Evolutionary conservation across 2,113 vertebrate genomes (phyloP).

Genomic region (Vireo altiloquus): DNA sequence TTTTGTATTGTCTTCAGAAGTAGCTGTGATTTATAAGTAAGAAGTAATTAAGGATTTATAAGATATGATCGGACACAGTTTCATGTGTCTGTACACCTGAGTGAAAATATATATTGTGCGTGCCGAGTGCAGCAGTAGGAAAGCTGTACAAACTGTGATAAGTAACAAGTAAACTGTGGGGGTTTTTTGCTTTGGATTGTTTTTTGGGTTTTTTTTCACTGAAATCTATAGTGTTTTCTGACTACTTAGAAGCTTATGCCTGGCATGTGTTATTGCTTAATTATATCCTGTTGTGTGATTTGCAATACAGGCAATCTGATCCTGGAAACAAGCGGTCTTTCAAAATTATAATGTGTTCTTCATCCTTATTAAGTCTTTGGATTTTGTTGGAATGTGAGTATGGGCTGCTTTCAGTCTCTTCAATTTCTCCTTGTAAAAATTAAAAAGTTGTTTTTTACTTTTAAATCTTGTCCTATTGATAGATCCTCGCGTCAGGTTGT

Average conservation of each 20-base stretch:
- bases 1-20: background rate
- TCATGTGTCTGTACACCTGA: background rate
- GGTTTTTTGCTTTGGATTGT: background rate
- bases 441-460: background rate
- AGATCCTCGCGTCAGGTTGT: background rate
- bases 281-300: conserved; percentile 36
- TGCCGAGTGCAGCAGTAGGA: background rate
- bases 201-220: background rate
- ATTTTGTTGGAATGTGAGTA: background rate
- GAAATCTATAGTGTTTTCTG: background rate
- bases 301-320: background rate
- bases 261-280: conserved; percentile 33
- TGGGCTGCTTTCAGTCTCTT: background rate
- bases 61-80: background rate
- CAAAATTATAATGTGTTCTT: conserved; percentile 8
- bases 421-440: background rate
- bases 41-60: conserved; percentile 6
- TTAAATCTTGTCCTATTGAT: background rate
- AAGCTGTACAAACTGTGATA: conserved; percentile 29
- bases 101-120: background rate
- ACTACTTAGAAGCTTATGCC: conserved; percentile 2
- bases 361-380: background rate
- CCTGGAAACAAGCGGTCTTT: background rate
- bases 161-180: background rate
- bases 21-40: background rate